Conservation (phyloP, 92 coral and sea anemone genomes). For the Porites lobata region DNA sequence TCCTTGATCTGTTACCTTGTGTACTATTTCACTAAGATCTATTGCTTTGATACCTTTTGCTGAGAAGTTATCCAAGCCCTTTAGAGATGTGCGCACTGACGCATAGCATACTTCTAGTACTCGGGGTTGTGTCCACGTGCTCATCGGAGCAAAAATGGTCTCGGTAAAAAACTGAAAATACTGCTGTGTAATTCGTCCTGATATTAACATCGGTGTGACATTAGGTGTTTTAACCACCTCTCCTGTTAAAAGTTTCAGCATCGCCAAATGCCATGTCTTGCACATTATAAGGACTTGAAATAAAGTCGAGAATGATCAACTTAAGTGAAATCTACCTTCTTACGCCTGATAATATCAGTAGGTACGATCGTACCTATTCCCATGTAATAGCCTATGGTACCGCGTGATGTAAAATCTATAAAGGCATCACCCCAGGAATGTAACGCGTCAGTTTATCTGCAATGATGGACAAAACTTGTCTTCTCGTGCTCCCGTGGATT, state of each 20-base stretch:
- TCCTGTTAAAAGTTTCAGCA: neutral
- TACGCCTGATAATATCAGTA: too few relatives aligned
- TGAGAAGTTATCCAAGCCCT: conserved; percentile 70
- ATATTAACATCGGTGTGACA: conserved; percentile 54
- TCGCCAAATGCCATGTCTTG: too few relatives aligned
- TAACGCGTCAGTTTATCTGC: too few relatives aligned
- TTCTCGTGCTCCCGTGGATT: conserved; percentile 20
- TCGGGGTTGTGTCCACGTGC: conserved; percentile 54
- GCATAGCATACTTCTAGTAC: conserved; percentile 64
- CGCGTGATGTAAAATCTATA: too few relatives aligned
- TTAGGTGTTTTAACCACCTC: conserved; percentile 51
- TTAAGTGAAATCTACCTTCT: too few relatives aligned
- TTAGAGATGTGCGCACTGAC: conserved; percentile 61
- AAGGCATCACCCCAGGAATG: too few relatives aligned
- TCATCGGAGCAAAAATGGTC: conserved; percentile 62
- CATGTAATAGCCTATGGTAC: too few relatives aligned
- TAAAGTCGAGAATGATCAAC: too few relatives aligned
- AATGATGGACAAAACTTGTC: too few relatives aligned
- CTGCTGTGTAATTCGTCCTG: conserved; percentile 65
- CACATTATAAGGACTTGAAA: too few relatives aligned
- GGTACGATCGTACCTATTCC: too few relatives aligned
- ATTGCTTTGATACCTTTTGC: conserved; percentile 63
- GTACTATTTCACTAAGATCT: conserved; percentile 51
- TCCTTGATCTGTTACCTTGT: conserved; percentile 50
- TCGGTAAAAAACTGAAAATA: conserved; percentile 56